Evolutionary conservation across 2,888 invertebrate species (phyloP), one percentile per base, ranked within the genome.

Genomic region (Salpingus planirostris): DNA sequence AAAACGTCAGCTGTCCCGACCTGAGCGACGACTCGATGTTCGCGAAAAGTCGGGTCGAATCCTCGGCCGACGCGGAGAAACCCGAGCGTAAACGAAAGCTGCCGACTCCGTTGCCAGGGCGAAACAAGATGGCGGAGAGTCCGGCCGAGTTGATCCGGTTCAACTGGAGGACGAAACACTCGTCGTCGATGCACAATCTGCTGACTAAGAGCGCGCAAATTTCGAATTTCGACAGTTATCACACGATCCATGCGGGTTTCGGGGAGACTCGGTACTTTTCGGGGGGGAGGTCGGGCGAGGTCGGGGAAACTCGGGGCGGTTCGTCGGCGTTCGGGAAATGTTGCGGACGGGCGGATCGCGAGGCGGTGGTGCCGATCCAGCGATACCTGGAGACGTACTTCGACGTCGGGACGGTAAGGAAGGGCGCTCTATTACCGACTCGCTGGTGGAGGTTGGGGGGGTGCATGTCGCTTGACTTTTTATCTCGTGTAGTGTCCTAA

Each of bases 321-420:
- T n/a, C n/a, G n/a, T n/a, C n/a, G n/a, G n/a, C n/a, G n/a, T n/a
- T n/a, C n/a, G n/a, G n/a, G n/a, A n/a, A n/a, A n/a, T 59, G 60
- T 52, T 57, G 57, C 37, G 57, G 55, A 21, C 46, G 47, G 38
- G 40, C 40, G 15, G 44, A 45, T 38, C 57, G 57, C 45, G 47
- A 51, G 29, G 40, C 53, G 43, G 58, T 55, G 57, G 58, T 62
- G 54, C 61, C 64, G 45, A 62, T 64, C 44, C 51, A 56, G 35
- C 53, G 59, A 37, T 64, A 61, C 52, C 56, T 64, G 62, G 63
- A 64, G 54, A 60, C 60, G 26, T 64, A 63, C 55, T 61, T 59
- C 54, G 53, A 49, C 40, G 55, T 21, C 7, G 24, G 52, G 42
- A 60, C 52, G 64, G 63, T 62, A 62, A 59, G 59, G 23, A 8